Conservation (phyloP, 37 sponge, comb jelly and placozoan genomes). For the Ianthella basta region DNA sequence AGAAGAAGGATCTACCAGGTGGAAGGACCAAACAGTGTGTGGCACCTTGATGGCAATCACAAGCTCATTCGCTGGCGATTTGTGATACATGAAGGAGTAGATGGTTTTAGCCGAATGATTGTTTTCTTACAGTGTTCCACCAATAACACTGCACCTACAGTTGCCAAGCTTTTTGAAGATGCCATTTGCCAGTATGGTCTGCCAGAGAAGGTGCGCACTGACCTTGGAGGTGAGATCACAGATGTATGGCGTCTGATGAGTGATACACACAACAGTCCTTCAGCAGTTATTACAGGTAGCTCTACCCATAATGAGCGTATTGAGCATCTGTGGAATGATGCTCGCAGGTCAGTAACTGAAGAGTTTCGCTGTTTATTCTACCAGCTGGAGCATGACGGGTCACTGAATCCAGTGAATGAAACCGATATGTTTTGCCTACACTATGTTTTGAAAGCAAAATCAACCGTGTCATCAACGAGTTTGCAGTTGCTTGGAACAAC, state of each 20-base stretch:
- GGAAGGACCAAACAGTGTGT: slow-evolving; percentile 41
- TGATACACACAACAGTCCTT: background rate
- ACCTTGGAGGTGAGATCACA: slow-evolving; percentile 6
- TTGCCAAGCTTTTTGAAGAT: slow-evolving; percentile 1
- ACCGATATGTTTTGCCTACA: slow-evolving; percentile 21
- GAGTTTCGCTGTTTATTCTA: slow-evolving; percentile 17
- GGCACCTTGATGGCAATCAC: slow-evolving; percentile 18
- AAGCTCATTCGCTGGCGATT: slow-evolving; percentile 13
- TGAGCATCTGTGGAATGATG: slow-evolving; percentile 33
- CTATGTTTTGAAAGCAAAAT: slow-evolving; percentile 9
- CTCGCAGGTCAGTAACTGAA: slow-evolving; percentile 21
- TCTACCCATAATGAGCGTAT: slow-evolving; percentile 23
- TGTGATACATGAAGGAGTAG: slow-evolving; percentile 27
- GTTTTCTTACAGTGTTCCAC: slow-evolving; percentile 33
- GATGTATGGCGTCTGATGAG: slow-evolving; percentile 24
- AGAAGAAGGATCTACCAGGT: slow-evolving; percentile 43
- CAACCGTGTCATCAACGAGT: slow-evolving; percentile 3
- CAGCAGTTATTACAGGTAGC: slow-evolving; percentile 22
- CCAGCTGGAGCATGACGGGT: slow-evolving; percentile 1
- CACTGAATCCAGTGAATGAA: slow-evolving; percentile 10
- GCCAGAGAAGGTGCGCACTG: slow-evolving; percentile 25
- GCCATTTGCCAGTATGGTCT: slow-evolving; percentile 31
- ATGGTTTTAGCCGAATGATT: slow-evolving; percentile 27
- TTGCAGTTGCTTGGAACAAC: slow-evolving; percentile 30
- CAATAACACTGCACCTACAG: slow-evolving; percentile 33